These are phyloP conservation scores for Geotrupes spiniger DNA, from an alignment of 2,888 invertebrate species.

Conservation along the genomic window DNA sequence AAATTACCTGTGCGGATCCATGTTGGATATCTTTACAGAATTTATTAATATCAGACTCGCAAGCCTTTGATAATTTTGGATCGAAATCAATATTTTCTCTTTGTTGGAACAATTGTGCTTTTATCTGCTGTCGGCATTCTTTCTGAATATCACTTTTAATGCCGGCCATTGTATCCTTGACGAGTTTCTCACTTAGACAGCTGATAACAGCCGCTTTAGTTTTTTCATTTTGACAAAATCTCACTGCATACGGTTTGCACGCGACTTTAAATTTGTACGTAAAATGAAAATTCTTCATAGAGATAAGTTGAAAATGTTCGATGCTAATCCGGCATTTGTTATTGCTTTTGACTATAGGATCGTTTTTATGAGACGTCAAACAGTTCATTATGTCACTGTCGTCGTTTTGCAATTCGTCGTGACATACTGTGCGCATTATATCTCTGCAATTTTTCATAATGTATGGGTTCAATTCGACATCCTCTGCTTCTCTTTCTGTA, in stretches of 20 bases:
- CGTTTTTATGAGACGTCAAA: constrained; percentile 87
- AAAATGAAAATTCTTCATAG: constrained; percentile 90
- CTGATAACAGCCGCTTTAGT: constrained; percentile 78
- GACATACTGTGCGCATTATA: constrained; percentile 76
- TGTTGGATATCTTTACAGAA: constrained; percentile 68
- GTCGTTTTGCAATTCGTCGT: constrained; percentile 67
- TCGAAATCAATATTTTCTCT: constrained; percentile 86
- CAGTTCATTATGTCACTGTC: constrained; percentile 93
- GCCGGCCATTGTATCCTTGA: constrained; percentile 80
- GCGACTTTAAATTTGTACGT: constrained; percentile 93
- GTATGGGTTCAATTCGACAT: constrained; percentile 85
- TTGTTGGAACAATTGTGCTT: constrained; percentile 88
- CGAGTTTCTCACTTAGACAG: constrained; percentile 86
- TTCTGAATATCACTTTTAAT: constrained; percentile 77
- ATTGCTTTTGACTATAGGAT: constrained; percentile 73
- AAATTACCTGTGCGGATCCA: constrained; percentile 60
- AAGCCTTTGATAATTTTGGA: constrained; percentile 78
- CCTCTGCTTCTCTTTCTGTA: constrained; percentile 86
- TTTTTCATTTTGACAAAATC: constrained; percentile 66
- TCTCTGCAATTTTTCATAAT: constrained; percentile 79
- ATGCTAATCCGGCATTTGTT: constrained; percentile 88
- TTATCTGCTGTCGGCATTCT: constrained; percentile 87
- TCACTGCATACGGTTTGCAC: constrained; percentile 76
- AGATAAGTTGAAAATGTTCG: constrained; percentile 95
- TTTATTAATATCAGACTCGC: constrained; percentile 72